A percentile compares a stretch with the other conserved stretches of the same genome.
Conservation (phyloP, 64 coral and sea anemone species). For the Stylophora pistillata region DNA sequence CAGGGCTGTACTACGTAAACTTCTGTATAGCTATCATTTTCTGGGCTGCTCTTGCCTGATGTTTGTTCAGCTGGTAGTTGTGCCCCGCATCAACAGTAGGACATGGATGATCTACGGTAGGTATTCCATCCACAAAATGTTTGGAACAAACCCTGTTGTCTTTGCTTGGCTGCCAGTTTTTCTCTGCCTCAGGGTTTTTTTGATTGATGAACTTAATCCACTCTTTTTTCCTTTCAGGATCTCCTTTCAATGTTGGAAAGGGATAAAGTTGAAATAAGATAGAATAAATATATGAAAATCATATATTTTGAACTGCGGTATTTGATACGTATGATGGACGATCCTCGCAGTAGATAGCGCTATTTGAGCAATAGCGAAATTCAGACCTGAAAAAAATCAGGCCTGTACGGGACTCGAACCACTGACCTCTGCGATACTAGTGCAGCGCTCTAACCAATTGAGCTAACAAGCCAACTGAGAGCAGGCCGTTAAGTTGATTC, state of each 20-base stretch:
- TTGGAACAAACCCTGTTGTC: constrained; percentile 46
- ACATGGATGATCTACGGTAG: constrained; percentile 34
- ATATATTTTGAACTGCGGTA: too few species aligned
- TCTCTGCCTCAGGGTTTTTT: constrained; percentile 65
- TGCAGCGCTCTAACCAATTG: too few species aligned
- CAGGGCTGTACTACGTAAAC: constrained; percentile 3
- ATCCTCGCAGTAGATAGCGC: too few species aligned
- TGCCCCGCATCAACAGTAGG: constrained; percentile 22
- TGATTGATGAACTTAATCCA: constrained; percentile 62
- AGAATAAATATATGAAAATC: too few species aligned
- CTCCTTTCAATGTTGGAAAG: constrained; percentile 56
- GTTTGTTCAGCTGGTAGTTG: constrained; percentile 18
- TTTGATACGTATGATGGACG: too few species aligned
- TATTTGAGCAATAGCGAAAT: too few species aligned
- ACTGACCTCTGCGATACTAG: too few species aligned
- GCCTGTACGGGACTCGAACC: too few species aligned
- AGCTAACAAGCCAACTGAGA: too few species aligned
- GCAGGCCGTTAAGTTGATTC: too few species aligned
- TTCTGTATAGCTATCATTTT: constrained; percentile 11
- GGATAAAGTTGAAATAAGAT: too few species aligned
- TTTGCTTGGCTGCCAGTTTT: constrained; percentile 47
- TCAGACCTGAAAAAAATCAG: too few species aligned
- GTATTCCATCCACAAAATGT: constrained; percentile 47
- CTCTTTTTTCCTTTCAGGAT: constrained; percentile 50
- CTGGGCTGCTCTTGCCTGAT: constrained; percentile 3